phyloP scores from a whole-genome alignment of 1,140 invertebrate species.

The Portunus trituberculatus region DNA sequence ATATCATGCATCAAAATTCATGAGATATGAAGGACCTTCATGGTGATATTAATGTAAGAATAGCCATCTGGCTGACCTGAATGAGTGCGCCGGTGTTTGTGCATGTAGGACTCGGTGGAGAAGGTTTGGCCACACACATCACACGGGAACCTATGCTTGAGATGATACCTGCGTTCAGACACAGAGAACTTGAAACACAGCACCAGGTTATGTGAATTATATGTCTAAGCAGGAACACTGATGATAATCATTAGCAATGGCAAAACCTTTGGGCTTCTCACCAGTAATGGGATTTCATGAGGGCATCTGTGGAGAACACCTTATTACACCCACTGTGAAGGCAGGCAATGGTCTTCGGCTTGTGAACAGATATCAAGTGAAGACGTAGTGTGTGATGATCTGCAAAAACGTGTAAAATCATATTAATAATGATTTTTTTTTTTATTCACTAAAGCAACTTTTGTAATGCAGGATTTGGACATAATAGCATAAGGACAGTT shows the following conservation, averaged over 20 bases:
- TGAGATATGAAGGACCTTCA: background rate
- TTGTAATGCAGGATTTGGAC: too few species aligned
- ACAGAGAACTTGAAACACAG: background rate
- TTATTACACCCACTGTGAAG: constrained; percentile 9
- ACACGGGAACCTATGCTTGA: constrained; percentile 64
- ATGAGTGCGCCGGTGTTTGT: constrained; percentile 66
- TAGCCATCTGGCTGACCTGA: constrained; percentile 40
- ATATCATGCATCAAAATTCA: background rate
- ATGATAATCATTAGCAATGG: background rate
- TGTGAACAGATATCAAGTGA: constrained; percentile 65
- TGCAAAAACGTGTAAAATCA: background rate
- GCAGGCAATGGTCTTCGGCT: constrained; percentile 67
- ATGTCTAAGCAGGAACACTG: background rate
- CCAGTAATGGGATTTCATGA: constrained; percentile 58
- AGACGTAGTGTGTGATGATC: constrained; percentile 62
- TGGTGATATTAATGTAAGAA: background rate
- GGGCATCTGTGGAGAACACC: constrained; percentile 54
- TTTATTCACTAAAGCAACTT: too few species aligned
- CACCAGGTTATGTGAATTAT: background rate
- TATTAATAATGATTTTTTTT: too few species aligned
- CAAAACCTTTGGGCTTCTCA: background rate
- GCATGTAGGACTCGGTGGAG: constrained; percentile 69
- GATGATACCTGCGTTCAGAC: constrained; percentile 62
- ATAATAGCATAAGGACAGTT: too few species aligned
- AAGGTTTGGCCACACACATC: constrained; percentile 66